Base-by-base conservation (phyloP, 2,888 invertebrate species). In the Phasia obesa region DNA sequence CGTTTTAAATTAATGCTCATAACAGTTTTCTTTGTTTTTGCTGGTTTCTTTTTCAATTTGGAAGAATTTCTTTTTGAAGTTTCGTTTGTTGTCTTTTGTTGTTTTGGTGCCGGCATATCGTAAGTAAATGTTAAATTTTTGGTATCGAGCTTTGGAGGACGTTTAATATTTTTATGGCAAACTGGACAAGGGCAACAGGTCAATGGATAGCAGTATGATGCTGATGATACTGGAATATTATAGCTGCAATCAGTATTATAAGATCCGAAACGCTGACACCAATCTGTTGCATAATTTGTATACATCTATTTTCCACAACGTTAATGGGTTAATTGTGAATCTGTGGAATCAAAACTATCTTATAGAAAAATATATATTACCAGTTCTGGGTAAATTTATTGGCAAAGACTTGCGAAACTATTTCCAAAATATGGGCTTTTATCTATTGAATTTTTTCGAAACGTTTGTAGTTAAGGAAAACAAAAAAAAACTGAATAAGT, bases 371-470 rank as follows among this genome's bases (percentile, higher is more conserved):
- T 31, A 31, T 35, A 35, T 35, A 35, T 35, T 35, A 11, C 9
- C 35, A 35, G 35, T 35, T 35, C 9, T 35, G 11, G 9, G 9
- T n/a, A 11, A 35, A 35, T 35, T 35, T 35, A 35, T 35, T 35
- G n/a, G n/a, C 11, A 35, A 35, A 11, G 21, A 19, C 21, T 51
- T n/a, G 65, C 51, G 51, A 53, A 62, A 62, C 19, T 62, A 73
- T 51, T 11, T 53, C 11, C n/a, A 31, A 35, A 47, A n/a, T 31
- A 35, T 13, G 19, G 13, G 13, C 13, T 53, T 51, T 60, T 42
- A 42, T 62, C 21, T 38, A 3, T 70, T 21, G 25, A 31, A 59
- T 31, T 57, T 70, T 42, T 62, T 62, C 60, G 60, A 62, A 51
- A 73, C 25, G 35, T 60, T 60, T 38, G 25, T 25, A 27, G 15